Percentiles rank a stretch among this genome's conserved stretches.
phyloP scores from a whole-genome alignment of 1,140 invertebrate genomes.

The Drosophila trapezifrons region DNA sequence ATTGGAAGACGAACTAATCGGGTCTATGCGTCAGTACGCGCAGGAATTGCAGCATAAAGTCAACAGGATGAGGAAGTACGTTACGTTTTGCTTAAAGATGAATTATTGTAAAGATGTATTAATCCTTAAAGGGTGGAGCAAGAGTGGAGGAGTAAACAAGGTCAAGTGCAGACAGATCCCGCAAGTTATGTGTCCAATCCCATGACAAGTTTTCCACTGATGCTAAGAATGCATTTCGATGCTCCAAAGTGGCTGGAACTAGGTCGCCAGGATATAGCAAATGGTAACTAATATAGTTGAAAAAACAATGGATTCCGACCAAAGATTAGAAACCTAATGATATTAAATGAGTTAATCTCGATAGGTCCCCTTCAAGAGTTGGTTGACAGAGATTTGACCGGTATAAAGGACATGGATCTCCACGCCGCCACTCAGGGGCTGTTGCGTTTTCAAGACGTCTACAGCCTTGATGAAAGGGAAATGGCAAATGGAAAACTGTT shows the following conservation, averaged over 20 bases:
- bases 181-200: slow-evolving; percentile 44
- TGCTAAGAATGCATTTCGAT: slow-evolving; percentile 58
- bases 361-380: slow-evolving; percentile 24
- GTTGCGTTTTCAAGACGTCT: slow-evolving; percentile 10
- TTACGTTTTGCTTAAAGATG: neutral
- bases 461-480: slow-evolving; percentile 32
- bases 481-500: slow-evolving; percentile 39
- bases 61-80: slow-evolving; percentile 13
- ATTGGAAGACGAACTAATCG: slow-evolving; percentile 45
- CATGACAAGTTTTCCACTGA: slow-evolving; percentile 40
- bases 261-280: neutral
- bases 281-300: slow-evolving; percentile 22
- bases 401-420: slow-evolving; percentile 26
- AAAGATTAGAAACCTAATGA: too few species aligned
- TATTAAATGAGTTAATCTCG: neutral
- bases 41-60: slow-evolving; percentile 17
- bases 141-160: slow-evolving; percentile 7
- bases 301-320: too few species aligned
- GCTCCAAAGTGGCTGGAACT: slow-evolving; percentile 9
- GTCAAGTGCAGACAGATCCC: slow-evolving; percentile 2
- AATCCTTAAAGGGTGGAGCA: slow-evolving; percentile 3
- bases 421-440: slow-evolving; percentile 2
- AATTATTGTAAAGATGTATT: neutral
- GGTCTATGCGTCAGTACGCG: slow-evolving; percentile 21
- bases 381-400: slow-evolving; percentile 2